Evolutionary conservation across 2,113 vertebrate species (phyloP), one percentile per base, ranked within the genome.

Genomic region (Uria lomvia): DNA sequence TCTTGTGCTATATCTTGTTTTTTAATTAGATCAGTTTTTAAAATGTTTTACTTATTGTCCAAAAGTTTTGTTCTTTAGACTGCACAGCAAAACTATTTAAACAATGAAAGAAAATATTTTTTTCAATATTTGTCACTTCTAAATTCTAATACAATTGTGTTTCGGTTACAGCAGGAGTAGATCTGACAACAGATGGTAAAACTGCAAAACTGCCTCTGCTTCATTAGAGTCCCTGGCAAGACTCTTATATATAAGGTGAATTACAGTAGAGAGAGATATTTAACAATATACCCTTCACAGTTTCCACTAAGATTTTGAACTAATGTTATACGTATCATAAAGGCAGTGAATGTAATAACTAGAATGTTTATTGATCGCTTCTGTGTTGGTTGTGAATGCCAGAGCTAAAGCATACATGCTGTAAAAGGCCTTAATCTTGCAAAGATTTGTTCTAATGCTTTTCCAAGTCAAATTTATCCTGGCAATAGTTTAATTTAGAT

Each of bases 141-240:
- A 36, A 87, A 72, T 74, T 86, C 34, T 60, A 92, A 87, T 53
- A 36, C 58, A 75, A 62, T 66, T 79, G 38, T 90, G 38, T 68
- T 95, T 96, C 70, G 85, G 16, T 82, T 94, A 47, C 8, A 86
- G 80, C 89, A 89, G 72, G 56, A 85, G 36, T 79, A 38, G 78
- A 84, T 84, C 74, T 91, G 86, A 36, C 71, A 89, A 85, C 86
- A 94, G 92, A 95, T 92, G 91, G 94, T 58, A 87, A 85, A 92
- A 79, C 72, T 84, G 86, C 89, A 77, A 71, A 96, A 86, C 53
- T 75, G 49, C 80, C 66, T 84, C 91, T 22, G 66, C 95, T 95
- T 97, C 94, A 90, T 94, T 92, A 91, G 45, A n/a, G n/a, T 12
- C 66, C 62, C 62, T 94, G 86, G 91, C 92, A 95, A 92, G 81